Conservation (phyloP, 92 coral and sea anemone genomes). For the Pocillopora grandis region DNA sequence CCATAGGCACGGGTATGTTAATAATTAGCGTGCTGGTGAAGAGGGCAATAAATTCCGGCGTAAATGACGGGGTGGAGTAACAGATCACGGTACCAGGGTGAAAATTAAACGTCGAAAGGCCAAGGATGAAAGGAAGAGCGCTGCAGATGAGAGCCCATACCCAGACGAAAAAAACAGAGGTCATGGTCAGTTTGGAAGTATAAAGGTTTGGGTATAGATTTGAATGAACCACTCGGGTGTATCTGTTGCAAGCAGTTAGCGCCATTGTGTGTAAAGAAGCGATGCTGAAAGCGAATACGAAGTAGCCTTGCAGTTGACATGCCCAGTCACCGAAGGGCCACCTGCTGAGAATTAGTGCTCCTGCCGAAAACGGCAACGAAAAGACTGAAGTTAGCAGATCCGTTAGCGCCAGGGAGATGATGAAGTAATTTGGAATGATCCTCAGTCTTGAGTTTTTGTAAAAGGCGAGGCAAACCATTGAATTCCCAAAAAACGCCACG, state of each 20-base stretch:
- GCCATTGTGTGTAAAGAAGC: slow-evolving; percentile 41
- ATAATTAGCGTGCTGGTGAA: slow-evolving; percentile 29
- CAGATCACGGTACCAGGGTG: slow-evolving; percentile 52
- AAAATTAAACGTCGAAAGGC: slow-evolving; percentile 27
- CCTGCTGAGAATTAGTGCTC: slow-evolving; percentile 30
- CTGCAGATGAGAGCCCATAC: slow-evolving; percentile 35
- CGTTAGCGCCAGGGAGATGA: slow-evolving; percentile 38
- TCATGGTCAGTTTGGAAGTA: slow-evolving; percentile 27
- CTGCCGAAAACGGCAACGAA: slow-evolving; percentile 29
- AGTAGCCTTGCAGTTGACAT: slow-evolving; percentile 48
- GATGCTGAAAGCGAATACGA: slow-evolving; percentile 32
- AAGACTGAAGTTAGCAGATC: slow-evolving; percentile 37
- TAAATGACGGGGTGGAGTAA: slow-evolving; percentile 30
- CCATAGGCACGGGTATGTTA: slow-evolving; percentile 34
- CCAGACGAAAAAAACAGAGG: slow-evolving; percentile 28
- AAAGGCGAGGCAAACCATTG: slow-evolving; percentile 33
- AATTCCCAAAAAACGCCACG: slow-evolving; percentile 45
- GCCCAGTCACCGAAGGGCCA: slow-evolving; percentile 30
- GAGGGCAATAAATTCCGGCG: slow-evolving; percentile 16
- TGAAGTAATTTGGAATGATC: slow-evolving; percentile 40
- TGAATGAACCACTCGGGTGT: slow-evolving; percentile 31
- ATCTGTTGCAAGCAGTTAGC: slow-evolving; percentile 43
- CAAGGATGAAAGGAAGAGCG: slow-evolving; percentile 34
- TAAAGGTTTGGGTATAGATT: slow-evolving; percentile 24
- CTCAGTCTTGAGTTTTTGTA: slow-evolving; percentile 40